phyloP scores from a whole-genome alignment of 2,888 invertebrate genomes.

The Hydrotaea cyrtoneurina region DNA sequence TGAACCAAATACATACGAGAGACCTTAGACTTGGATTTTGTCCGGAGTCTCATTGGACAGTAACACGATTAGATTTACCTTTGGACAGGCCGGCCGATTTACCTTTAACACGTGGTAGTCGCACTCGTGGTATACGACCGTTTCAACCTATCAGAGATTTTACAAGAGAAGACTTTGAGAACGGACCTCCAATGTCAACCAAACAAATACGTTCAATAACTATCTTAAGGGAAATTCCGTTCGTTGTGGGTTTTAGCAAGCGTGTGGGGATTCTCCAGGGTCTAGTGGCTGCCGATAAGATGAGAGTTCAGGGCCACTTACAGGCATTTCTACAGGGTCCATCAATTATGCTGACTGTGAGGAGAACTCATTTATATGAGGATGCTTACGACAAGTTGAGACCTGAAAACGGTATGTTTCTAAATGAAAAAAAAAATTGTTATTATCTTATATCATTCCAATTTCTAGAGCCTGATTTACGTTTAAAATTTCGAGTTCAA shows the following conservation, averaged over 20 bases:
- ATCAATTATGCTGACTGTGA: slow-evolving; percentile 87
- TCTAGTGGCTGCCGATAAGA: slow-evolving; percentile 82
- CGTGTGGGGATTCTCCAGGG: slow-evolving; percentile 92
- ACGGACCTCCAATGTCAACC: slow-evolving; percentile 91
- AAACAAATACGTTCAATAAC: slow-evolving; percentile 93
- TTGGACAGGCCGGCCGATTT: slow-evolving; percentile 83
- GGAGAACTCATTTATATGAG: slow-evolving; percentile 97
- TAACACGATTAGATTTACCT: slow-evolving; percentile 81
- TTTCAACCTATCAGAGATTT: slow-evolving; percentile 83
- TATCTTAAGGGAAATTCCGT: slow-evolving; percentile 95
- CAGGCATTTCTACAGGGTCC: slow-evolving; percentile 89
- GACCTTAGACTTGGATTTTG: slow-evolving; percentile 92
- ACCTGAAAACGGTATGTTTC: slow-evolving; percentile 89
- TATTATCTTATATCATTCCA: not conserved
- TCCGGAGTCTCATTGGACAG: slow-evolving; percentile 86
- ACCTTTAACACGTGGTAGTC: slow-evolving; percentile 81
- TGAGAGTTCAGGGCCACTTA: slow-evolving; percentile 86
- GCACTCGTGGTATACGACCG: slow-evolving; percentile 81
- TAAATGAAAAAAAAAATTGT: not conserved
- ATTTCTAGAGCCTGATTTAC: slow-evolving; percentile 90
- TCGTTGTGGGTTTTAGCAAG: slow-evolving; percentile 95
- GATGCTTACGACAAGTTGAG: slow-evolving; percentile 98
- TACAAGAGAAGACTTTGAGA: slow-evolving; percentile 85
- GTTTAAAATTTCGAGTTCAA: slow-evolving; percentile 92
- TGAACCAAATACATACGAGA: slow-evolving; percentile 91